Conservation (phyloP, 2,888 invertebrate species). For the Athalia cordata region DNA sequence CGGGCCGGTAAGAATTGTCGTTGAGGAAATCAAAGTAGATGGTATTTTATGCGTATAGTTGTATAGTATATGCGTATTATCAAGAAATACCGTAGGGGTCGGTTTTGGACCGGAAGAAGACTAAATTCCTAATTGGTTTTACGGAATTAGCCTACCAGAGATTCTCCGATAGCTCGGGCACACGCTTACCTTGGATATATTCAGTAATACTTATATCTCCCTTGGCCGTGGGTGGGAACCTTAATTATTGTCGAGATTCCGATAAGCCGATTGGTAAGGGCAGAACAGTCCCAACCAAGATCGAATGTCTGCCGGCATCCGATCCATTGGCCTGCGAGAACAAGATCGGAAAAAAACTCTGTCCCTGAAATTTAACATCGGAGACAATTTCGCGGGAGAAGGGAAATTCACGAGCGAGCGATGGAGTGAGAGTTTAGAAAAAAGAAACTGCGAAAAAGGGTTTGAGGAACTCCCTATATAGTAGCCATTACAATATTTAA, state of each 20-base stretch:
- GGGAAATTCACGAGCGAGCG: background rate
- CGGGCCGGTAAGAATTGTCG: conserved; percentile 21
- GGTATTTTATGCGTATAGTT: conserved; percentile 1
- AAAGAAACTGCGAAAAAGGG: conserved; percentile 49
- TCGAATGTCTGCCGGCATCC: conserved; percentile 12
- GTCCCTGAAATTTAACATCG: too few relatives aligned
- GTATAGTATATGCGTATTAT: background rate
- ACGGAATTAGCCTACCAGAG: conserved; percentile 32
- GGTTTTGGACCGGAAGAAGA: conserved; percentile 5
- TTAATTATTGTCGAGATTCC: conserved; percentile 42
- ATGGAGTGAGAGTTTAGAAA: background rate
- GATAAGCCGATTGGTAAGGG: conserved; percentile 39
- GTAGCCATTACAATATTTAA: conserved; percentile 71
- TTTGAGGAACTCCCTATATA: conserved; percentile 45
- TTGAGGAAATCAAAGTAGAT: conserved; percentile 3
- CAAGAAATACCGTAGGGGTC: background rate
- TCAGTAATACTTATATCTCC: conserved; percentile 7
- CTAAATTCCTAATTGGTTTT: conserved; percentile 38
- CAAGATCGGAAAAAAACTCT: background rate
- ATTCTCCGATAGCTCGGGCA: conserved; percentile 24
- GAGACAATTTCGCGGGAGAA: background rate
- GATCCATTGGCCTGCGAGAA: background rate
- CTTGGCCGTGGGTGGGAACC: conserved; percentile 39
- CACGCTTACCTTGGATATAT: background rate
- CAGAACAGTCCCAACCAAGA: background rate